phyloP scores from a whole-genome alignment of 2,797 vertebrate genomes.

The Anguilla anguilla region DNA sequence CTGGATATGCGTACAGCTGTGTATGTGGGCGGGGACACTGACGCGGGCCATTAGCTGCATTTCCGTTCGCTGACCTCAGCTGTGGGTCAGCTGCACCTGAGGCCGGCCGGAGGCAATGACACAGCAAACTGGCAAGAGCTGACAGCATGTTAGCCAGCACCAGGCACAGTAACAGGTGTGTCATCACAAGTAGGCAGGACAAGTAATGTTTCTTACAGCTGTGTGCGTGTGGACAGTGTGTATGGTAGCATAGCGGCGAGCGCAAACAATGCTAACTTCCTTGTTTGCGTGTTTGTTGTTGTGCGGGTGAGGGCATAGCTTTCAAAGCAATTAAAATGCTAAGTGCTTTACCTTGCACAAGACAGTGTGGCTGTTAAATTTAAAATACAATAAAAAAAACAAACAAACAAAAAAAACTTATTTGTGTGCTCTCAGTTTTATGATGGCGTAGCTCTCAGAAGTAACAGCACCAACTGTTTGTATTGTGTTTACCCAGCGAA shows the following conservation, averaged over 20 bases:
- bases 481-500: too few species aligned
- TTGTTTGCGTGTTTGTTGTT: neutral
- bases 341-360: neutral
- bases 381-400: too few species aligned
- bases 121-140: neutral
- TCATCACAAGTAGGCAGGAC: too few species aligned
- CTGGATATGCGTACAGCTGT: neutral
- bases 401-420: too few species aligned
- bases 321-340: neutral
- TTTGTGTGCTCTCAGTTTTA: too few species aligned
- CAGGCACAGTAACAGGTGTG: neutral
- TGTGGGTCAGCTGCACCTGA: neutral
- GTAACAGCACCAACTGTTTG: too few species aligned
- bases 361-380: too few species aligned
- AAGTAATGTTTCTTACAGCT: neutral
- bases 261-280: neutral
- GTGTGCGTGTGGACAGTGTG: neutral
- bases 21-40: neutral
- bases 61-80: neutral
- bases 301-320: too few species aligned
- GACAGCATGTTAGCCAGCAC: neutral
- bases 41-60: neutral
- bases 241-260: neutral
- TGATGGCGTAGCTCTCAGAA: too few species aligned
- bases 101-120: neutral